phyloP scores from a whole-genome alignment of 1,140 invertebrate species.

The Palaemon carinicauda region DNA sequence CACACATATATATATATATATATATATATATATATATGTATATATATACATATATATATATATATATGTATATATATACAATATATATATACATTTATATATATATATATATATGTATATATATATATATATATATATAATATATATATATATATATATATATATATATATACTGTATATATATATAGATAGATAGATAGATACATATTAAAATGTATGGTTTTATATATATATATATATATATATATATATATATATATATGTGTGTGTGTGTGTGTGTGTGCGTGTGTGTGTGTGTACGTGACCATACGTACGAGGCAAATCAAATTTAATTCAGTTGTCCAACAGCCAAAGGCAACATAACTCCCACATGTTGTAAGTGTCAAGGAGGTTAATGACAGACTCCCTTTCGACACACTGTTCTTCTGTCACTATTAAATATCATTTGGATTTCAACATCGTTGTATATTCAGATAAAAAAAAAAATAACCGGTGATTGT shows the following conservation, averaged over 20 bases:
- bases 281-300: background rate
- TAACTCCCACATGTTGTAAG: no score
- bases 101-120: background rate
- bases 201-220: background rate
- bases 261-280: no score
- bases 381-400: no score
- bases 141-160: background rate
- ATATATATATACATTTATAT: background rate
- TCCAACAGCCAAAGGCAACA: no score
- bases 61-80: constrained; percentile 11
- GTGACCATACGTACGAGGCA: background rate
- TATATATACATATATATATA: constrained; percentile 11
- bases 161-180: background rate
- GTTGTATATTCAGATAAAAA: no score
- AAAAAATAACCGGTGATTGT: no score
- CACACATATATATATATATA: constrained; percentile 3
- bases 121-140: background rate
- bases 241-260: background rate
- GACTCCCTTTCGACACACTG: no score
- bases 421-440: no score
- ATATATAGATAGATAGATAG: background rate
- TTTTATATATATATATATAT: background rate
- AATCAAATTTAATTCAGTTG: no score
- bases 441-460: no score
- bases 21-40: constrained; percentile 7